Evolutionary conservation across 2,888 invertebrate genomes (phyloP), one percentile per base, ranked within the genome.

Genomic region (Oxystoma pomonae): DNA sequence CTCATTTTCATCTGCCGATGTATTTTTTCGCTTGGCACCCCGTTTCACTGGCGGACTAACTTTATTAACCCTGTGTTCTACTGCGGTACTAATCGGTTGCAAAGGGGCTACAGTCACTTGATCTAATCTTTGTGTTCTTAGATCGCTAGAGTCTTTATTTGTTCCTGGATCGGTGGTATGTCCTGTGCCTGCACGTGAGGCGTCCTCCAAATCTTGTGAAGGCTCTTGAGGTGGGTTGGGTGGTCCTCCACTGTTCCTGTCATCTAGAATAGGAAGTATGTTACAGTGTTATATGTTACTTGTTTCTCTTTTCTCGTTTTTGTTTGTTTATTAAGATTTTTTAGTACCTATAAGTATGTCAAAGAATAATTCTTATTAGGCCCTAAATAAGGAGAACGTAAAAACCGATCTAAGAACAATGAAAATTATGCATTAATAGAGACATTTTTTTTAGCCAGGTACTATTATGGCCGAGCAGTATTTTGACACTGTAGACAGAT

Each of bases 1-100:
- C 59, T 84, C 83, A 60, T 84, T 84, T 20, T 83, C 83, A 20
- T 81, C 81, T 64, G 84, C 83, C 1, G 82, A 82, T 65, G 84
- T 82, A 56, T 84, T 82, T 78, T 88, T 88, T 61, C 89, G 81
- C 73, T 89, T 89, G 62, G 84, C 83, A 0, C 84, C 84, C 60
- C 88, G 81, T 61, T 83, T 81, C 16, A 72, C 68, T 56, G 72
- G 72, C 3, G 67, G 63, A 1, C 61, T 63, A 52, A 75, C 68
- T 16, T 75, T 65, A 70, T 78, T 78, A 7, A 35, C 35, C 63
- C 78, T 71, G 67, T 77, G 77, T 59, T 77, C 76, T 58, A 71
- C 69, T 52, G 73, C 71, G 7, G 73, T 61, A 51, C 69, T 59
- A n/a, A 75, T 67, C 71, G 81, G 71, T 67, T 84, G 84, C 19